Evolutionary conservation across 2,888 invertebrate genomes (phyloP).

Genomic region (Zygogramma bicolorata): DNA sequence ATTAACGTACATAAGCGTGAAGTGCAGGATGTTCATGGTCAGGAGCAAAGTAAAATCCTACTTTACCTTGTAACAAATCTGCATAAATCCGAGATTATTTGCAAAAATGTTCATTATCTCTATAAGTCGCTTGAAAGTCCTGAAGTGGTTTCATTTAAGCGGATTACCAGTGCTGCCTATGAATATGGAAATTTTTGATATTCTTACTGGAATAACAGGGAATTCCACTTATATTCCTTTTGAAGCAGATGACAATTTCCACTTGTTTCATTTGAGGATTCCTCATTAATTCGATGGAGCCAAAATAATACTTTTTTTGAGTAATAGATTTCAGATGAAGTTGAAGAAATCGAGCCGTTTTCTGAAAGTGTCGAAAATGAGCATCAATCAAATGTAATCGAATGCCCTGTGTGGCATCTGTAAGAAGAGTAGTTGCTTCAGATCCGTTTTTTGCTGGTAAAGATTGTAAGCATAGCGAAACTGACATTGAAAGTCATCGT

Average conservation of each 20-base stretch:
- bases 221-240: conserved; percentile 10
- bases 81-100: conserved; percentile 51
- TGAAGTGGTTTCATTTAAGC: conserved; percentile 51
- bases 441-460: too few species aligned
- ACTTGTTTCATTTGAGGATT: background rate
- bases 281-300: background rate
- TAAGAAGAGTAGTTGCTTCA: too few species aligned
- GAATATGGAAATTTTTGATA: conserved; percentile 52
- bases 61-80: conserved; percentile 45
- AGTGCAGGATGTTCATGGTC: conserved; percentile 2
- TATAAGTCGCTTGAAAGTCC: conserved; percentile 49
- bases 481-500: too few species aligned
- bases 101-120: conserved; percentile 52
- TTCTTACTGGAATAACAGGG: conserved; percentile 21
- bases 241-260: conserved; percentile 1
- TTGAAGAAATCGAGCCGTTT: background rate
- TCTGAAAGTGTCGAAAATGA: background rate
- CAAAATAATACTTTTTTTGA: background rate
- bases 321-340: background rate
- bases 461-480: too few species aligned
- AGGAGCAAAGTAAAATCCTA: conserved; percentile 38
- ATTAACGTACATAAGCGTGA: background rate
- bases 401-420: background rate
- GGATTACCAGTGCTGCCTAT: conserved; percentile 48
- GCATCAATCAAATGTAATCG: background rate